Evolutionary conservation across 2,113 vertebrate genomes (phyloP).

Genomic region (Coregonus clupeaformis): DNA sequence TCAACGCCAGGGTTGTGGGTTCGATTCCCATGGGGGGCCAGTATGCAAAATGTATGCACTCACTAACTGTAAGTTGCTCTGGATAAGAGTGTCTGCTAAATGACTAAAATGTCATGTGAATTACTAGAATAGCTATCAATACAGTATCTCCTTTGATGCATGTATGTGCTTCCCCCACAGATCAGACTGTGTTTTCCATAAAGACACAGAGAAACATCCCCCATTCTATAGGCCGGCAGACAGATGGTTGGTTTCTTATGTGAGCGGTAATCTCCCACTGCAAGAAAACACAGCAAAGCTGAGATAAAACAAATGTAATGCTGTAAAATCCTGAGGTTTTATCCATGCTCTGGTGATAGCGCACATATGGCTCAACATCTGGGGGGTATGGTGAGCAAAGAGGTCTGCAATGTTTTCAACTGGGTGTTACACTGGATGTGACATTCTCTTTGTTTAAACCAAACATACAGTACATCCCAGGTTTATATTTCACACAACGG

Average conservation of each 20-base stretch:
- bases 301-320: slow-evolving; percentile 85
- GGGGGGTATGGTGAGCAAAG: slow-evolving; percentile 40
- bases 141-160: not conserved
- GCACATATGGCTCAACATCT: slow-evolving; percentile 83
- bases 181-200: slow-evolving; percentile 28
- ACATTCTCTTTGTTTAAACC: not conserved
- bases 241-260: slow-evolving; percentile 84
- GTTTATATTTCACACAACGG: too few relatives aligned
- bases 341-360: slow-evolving; percentile 69
- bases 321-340: slow-evolving; percentile 75
- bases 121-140: too few relatives aligned
- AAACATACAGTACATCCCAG: not conserved
- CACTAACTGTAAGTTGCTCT: too few relatives aligned
- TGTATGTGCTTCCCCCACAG: slow-evolving; percentile 23
- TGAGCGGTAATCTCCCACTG: slow-evolving; percentile 79
- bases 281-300: slow-evolving; percentile 80
- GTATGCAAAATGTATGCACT: too few relatives aligned
- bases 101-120: too few relatives aligned
- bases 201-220: slow-evolving; percentile 52
- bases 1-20: too few relatives aligned
- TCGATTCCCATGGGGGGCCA: too few relatives aligned
- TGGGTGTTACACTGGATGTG: not conserved
- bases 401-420: not conserved
- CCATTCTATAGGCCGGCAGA: slow-evolving; percentile 60
- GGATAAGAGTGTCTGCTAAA: too few relatives aligned